Evolutionary conservation across 2,113 vertebrate genomes (phyloP).

Genomic region (Lagopus leucura): DNA sequence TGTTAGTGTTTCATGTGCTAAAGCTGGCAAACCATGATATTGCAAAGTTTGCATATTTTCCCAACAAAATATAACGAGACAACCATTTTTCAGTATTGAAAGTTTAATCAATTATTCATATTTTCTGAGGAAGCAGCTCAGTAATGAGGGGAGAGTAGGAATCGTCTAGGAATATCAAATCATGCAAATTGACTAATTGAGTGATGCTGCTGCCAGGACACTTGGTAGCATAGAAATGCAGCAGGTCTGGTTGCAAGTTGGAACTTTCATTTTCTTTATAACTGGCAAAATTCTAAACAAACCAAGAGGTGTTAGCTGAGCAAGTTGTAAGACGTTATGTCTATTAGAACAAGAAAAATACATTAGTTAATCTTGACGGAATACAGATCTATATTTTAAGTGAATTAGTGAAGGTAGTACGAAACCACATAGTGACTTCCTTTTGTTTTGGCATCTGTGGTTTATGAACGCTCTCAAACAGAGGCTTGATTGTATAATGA

Average conservation of each 20-base stretch:
- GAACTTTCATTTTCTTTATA: not conserved
- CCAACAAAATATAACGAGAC: not conserved
- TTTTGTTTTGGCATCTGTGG: not conserved
- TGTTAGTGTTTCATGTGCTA: not conserved
- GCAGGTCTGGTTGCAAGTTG: not conserved
- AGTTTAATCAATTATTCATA: constrained; percentile 23
- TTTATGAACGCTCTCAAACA: not conserved
- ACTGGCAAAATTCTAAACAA: not conserved
- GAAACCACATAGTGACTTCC: not conserved
- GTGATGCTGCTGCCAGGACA: not conserved
- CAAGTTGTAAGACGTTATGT: constrained; percentile 7
- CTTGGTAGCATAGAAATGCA: not conserved
- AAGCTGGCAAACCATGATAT: not conserved
- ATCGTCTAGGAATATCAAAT: constrained; percentile 11
- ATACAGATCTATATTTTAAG: not conserved
- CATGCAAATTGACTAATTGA: not conserved
- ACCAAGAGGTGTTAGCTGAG: not conserved
- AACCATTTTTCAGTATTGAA: not conserved
- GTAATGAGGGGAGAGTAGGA: not conserved
- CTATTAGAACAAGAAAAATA: not conserved
- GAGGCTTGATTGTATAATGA: not conserved
- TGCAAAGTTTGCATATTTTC: constrained; percentile 34
- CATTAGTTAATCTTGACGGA: not conserved
- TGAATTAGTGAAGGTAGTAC: not conserved
- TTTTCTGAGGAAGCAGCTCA: not conserved